phyloP scores from a whole-genome alignment of 2,113 vertebrate species.

The Bujurquina vittata region DNA sequence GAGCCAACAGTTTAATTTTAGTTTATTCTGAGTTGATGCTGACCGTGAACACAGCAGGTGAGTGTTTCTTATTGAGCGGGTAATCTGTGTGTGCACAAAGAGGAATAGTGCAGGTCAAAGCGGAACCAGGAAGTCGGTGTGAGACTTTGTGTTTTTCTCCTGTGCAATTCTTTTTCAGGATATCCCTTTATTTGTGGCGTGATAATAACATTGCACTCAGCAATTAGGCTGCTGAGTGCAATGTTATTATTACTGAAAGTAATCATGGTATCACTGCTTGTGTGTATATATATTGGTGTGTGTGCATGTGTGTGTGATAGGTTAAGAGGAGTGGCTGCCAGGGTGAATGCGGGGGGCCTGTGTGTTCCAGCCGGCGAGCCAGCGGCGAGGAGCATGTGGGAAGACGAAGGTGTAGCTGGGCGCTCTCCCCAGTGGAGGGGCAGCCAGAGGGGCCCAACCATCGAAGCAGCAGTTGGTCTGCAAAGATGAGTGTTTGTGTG shows the following conservation, averaged over 20 bases:
- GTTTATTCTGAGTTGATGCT: neutral
- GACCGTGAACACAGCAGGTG: neutral
- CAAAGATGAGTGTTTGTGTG: conserved; percentile 50
- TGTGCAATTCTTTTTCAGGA: neutral
- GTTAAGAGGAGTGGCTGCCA: conserved; percentile 25
- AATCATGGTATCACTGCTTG: neutral
- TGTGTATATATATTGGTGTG: neutral
- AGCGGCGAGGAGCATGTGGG: conserved; percentile 65
- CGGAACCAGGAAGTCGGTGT: conserved; percentile 10
- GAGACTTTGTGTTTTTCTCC: neutral
- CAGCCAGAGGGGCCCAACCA: conserved; percentile 66
- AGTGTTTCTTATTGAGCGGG: neutral
- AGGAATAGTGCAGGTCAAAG: neutral
- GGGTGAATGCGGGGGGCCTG: conserved; percentile 55
- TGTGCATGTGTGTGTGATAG: neutral
- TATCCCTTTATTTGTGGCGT: neutral
- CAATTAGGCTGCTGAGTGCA: neutral
- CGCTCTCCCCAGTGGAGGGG: conserved; percentile 58
- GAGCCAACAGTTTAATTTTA: neutral
- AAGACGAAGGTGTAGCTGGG: conserved; percentile 67
- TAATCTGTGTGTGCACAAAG: neutral
- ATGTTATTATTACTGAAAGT: neutral
- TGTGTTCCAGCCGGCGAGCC: conserved; percentile 65
- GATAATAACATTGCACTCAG: conserved; percentile 9
- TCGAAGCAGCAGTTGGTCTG: conserved; percentile 68